These are phyloP conservation scores for Aradophagus sp. DNA, from an alignment of 1,140 invertebrate species.

Conservation along the genomic window DNA sequence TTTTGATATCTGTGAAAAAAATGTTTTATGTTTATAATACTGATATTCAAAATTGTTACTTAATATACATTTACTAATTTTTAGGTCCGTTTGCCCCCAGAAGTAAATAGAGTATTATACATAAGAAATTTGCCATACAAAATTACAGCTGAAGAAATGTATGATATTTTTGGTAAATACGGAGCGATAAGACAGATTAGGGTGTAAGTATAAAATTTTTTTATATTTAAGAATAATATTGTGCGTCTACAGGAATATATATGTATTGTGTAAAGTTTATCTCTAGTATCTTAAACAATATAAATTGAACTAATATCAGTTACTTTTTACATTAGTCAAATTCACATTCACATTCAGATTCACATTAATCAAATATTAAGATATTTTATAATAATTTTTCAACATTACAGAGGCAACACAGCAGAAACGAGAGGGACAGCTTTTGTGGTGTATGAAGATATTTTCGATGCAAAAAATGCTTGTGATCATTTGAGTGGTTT, in stretches of 20 bases:
- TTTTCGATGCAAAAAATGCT: conserved; percentile 99
- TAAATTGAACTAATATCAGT: no score
- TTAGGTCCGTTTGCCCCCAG: conserved; percentile 96
- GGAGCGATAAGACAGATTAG: conserved; percentile 98
- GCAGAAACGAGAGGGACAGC: conserved; percentile 98
- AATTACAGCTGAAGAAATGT: conserved; percentile 99
- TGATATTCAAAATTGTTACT: background rate
- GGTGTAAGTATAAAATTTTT: conserved; percentile 90
- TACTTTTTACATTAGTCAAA: no score
- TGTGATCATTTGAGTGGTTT: conserved; percentile 99
- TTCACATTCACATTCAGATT: no score
- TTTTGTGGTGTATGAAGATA: conserved; percentile 99
- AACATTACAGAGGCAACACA: conserved; percentile 90
- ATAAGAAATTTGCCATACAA: conserved; percentile 99
- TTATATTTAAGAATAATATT: no score
- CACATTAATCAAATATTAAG: no score
- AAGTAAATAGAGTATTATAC: conserved; percentile 98
- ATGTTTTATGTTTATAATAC: background rate
- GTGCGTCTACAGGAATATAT: no score
- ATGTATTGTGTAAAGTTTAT: no score
- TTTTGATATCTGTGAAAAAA: background rate
- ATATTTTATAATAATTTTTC: no score
- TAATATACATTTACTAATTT: no score
- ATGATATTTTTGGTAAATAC: conserved; percentile 99
- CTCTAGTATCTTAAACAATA: no score